Conservation (phyloP, 1,140 invertebrate genomes). For the Chymomyza costata region DNA sequence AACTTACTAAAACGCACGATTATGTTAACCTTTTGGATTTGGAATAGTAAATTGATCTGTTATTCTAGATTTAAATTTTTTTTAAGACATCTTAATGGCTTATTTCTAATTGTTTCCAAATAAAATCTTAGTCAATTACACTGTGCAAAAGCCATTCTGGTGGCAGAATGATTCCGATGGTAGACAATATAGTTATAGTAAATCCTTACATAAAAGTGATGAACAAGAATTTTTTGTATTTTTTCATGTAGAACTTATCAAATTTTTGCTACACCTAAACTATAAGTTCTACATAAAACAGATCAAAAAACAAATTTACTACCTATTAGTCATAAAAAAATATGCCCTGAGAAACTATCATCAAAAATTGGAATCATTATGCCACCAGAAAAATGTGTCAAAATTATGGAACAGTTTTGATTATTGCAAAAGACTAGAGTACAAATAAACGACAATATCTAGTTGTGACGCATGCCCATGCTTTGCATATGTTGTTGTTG, state of each 20-base stretch:
- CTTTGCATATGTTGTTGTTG: constrained; percentile 59
- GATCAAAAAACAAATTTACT: too few species aligned
- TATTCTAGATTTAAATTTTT: too few species aligned
- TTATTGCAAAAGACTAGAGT: constrained; percentile 6
- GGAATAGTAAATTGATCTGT: not conserved
- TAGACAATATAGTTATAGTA: too few species aligned
- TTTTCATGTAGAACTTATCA: too few species aligned
- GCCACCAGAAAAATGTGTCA: not conserved
- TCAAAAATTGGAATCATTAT: too few species aligned
- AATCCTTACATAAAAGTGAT: too few species aligned
- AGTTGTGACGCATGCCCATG: constrained; percentile 57
- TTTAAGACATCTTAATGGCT: too few species aligned
- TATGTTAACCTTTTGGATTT: not conserved
- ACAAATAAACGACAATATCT: constrained; percentile 23
- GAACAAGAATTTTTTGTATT: too few species aligned
- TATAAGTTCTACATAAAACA: too few species aligned
- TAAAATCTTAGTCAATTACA: not conserved
- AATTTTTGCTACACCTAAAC: too few species aligned
- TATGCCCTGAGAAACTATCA: too few species aligned
- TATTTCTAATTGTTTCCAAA: not conserved
- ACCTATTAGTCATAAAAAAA: too few species aligned
- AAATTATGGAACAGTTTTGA: constrained; percentile 6
- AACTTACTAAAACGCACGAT: not conserved
- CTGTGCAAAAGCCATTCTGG: not conserved
- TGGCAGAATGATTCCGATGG: not conserved